Percentiles rank a stretch among this genome's conserved stretches.
These are phyloP conservation scores for Talpa occidentalis DNA, from an alignment of 2,113 vertebrate genomes.

Conservation along the genomic window DNA sequence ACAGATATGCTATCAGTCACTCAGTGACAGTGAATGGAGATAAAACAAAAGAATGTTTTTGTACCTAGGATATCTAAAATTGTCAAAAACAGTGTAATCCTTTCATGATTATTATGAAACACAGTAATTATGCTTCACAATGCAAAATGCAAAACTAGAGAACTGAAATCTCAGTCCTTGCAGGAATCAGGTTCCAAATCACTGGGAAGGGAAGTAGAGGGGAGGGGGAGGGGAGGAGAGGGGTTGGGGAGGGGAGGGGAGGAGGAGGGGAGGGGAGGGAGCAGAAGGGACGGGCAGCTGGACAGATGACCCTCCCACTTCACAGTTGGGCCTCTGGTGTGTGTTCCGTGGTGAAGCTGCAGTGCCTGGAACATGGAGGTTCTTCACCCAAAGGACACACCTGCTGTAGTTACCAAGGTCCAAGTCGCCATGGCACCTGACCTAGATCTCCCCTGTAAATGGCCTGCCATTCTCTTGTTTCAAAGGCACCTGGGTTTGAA, in stretches of 20 bases:
- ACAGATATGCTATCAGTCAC: background rate
- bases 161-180: background rate
- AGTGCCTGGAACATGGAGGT: rapidly evolving
- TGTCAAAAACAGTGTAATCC: background rate
- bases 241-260: background rate
- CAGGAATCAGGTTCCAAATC: background rate
- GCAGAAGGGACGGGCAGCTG: background rate
- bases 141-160: background rate
- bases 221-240: background rate
- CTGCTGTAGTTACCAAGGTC: rapidly evolving
- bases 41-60: background rate
- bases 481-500: background rate
- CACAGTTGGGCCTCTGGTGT: rapidly evolving
- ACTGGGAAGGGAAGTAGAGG: background rate
- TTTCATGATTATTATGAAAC: background rate
- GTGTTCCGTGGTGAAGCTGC: rapidly evolving
- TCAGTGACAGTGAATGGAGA: background rate
- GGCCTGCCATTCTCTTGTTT: background rate
- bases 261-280: no score
- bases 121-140: background rate
- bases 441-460: background rate
- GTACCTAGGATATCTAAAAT: background rate
- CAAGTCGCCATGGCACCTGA: background rate
- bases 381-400: background rate
- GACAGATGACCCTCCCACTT: background rate